phyloP scores from a whole-genome alignment of 2,888 invertebrate species.

The Eupithecia pulchellata region DNA sequence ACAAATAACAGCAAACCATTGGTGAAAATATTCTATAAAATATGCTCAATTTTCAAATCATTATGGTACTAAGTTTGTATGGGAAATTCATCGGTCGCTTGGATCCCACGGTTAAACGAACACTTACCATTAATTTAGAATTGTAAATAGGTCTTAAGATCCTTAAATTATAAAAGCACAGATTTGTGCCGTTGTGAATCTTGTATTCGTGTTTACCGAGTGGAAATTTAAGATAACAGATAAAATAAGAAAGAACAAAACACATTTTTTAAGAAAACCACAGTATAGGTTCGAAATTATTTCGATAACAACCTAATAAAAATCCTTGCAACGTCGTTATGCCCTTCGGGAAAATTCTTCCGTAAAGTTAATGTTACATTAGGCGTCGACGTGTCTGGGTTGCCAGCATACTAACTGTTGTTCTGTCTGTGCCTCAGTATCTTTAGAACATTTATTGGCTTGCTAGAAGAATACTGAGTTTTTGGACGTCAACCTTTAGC shows the following conservation, averaged over 20 bases:
- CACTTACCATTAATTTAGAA: slow-evolving; percentile 5
- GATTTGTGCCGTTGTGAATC: not conserved
- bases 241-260: too few species aligned
- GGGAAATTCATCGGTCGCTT: too few species aligned
- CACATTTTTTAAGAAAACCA: slow-evolving; percentile 4
- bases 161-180: not conserved
- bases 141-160: not conserved
- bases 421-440: slow-evolving; percentile 22
- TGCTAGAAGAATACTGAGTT: slow-evolving; percentile 46
- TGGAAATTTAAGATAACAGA: too few species aligned
- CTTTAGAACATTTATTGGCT: slow-evolving; percentile 45
- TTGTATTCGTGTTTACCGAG: too few species aligned
- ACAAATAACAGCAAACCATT: too few species aligned
- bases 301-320: slow-evolving; percentile 36
- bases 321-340: slow-evolving; percentile 34
- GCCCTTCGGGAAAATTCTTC: slow-evolving; percentile 42
- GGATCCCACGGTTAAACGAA: slow-evolving; percentile 10
- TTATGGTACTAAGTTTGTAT: too few species aligned
- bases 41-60: too few species aligned
- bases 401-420: slow-evolving; percentile 33
- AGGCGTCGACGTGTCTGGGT: slow-evolving; percentile 59
- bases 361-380: slow-evolving; percentile 57
- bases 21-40: too few species aligned
- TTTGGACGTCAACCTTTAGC: slow-evolving; percentile 19
- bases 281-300: slow-evolving; percentile 26